phyloP scores from a whole-genome alignment of 2,113 vertebrate species.

The Brienomyrus longianalis region DNA sequence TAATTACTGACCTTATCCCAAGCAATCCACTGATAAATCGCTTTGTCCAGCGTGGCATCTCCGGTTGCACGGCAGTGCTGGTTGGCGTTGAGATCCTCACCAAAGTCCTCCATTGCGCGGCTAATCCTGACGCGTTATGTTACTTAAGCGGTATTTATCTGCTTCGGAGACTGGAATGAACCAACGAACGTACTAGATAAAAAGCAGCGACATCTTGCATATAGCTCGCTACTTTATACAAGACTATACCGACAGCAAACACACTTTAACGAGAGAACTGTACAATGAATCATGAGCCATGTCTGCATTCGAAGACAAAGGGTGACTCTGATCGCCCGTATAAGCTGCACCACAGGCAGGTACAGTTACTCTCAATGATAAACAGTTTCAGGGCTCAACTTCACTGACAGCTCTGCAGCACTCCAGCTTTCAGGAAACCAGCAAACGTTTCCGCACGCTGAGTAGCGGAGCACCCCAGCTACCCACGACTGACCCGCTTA shows the following conservation, averaged over 20 bases:
- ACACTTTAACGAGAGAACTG: neutral
- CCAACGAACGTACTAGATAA: neutral
- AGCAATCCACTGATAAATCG: conserved; percentile 70
- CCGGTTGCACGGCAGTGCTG: conserved; percentile 56
- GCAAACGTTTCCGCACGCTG: neutral
- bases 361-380: neutral
- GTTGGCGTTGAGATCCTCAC: conserved; percentile 69
- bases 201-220: neutral
- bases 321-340: neutral
- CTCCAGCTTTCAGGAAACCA: neutral
- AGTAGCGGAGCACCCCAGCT: neutral
- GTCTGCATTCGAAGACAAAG: neutral
- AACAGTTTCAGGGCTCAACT: neutral
- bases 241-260: neutral
- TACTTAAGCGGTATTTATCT: neutral
- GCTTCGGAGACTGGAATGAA: neutral
- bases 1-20: conserved; percentile 76
- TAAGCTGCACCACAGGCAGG: neutral
- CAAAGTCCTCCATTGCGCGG: conserved; percentile 55
- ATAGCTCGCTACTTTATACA: neutral
- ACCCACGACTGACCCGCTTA: neutral
- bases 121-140: neutral
- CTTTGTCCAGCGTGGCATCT: conserved; percentile 71
- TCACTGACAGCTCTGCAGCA: neutral
- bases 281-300: neutral